A percentile compares a stretch with the other conserved stretches of the same genome.
Conservation (phyloP, 1,140 invertebrate species). For the Aradophagus sp. region DNA sequence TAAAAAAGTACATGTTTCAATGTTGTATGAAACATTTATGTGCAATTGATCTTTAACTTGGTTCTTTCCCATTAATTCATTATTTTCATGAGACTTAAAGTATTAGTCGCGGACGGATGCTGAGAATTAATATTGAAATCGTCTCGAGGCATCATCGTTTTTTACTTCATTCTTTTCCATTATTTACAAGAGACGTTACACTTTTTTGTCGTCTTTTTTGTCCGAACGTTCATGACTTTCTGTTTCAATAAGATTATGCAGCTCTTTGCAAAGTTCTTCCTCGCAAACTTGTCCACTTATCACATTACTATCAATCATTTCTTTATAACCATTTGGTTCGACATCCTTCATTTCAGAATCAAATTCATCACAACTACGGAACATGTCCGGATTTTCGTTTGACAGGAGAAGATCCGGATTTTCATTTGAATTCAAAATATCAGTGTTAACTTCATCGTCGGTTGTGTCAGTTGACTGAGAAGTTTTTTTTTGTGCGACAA, state of each 20-base stretch:
- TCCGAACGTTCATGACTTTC: conserved; percentile 51
- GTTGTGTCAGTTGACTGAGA: conserved; percentile 70
- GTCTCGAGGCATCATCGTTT: conserved; percentile 34
- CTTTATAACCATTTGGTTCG: conserved; percentile 56
- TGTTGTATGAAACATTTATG: too few species aligned
- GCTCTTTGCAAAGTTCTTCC: conserved; percentile 66
- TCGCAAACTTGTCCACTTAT: conserved; percentile 65
- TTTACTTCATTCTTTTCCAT: conserved; percentile 7
- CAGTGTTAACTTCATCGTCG: conserved; percentile 70
- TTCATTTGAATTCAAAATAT: conserved; percentile 71
- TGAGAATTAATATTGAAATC: conserved; percentile 5
- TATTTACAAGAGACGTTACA: conserved; percentile 16
- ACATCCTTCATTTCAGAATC: conserved; percentile 64
- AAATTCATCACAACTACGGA: conserved; percentile 69
- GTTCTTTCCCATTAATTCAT: background rate
- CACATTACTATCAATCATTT: conserved; percentile 61
- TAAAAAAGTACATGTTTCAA: too few species aligned
- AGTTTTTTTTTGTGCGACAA: conserved; percentile 64
- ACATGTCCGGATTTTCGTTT: conserved; percentile 67
- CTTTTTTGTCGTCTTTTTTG: conserved; percentile 16
- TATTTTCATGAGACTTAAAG: background rate
- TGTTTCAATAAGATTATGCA: conserved; percentile 66
- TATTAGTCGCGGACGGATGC: conserved; percentile 36
- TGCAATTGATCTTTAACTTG: background rate
- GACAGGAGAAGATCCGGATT: conserved; percentile 62